These are phyloP conservation scores for Magallana angulata DNA, from an alignment of 1,140 invertebrate genomes.

Conservation along the genomic window DNA sequence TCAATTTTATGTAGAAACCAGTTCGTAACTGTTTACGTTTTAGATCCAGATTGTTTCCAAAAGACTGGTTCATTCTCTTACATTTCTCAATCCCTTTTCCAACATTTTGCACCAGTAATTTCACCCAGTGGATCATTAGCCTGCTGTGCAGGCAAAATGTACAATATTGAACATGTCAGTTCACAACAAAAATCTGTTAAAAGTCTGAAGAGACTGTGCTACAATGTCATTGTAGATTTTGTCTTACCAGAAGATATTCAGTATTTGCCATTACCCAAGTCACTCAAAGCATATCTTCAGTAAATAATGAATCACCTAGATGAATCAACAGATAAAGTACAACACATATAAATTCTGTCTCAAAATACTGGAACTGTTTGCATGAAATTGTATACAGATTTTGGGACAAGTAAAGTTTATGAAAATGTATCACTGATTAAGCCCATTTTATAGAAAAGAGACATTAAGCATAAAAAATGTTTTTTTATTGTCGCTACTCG, in stretches of 20 bases:
- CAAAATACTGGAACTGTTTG: no score
- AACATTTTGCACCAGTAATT: constrained; percentile 54
- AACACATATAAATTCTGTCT: no score
- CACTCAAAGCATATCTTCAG: constrained; percentile 33
- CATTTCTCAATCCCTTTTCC: constrained; percentile 34
- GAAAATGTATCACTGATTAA: no score
- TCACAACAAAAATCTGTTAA: constrained; percentile 25
- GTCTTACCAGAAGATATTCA: constrained; percentile 53
- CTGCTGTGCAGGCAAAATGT: constrained; percentile 55
- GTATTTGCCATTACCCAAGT: constrained; percentile 52
- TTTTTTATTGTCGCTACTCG: no score
- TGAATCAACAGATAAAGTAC: no score
- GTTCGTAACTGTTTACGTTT: constrained; percentile 47
- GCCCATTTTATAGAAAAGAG: no score
- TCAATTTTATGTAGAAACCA: constrained; percentile 42
- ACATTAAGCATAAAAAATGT: no score
- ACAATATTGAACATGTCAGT: constrained; percentile 48
- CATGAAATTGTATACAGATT: no score
- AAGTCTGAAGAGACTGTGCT: constrained; percentile 45
- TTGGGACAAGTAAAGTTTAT: no score
- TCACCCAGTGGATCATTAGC: constrained; percentile 53
- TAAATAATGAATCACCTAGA: background rate
- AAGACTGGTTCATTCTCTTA: constrained; percentile 52
- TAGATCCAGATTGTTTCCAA: constrained; percentile 53
- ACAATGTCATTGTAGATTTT: constrained; percentile 48